Percentiles rank a stretch among this genome's conserved stretches.
phyloP scores from a whole-genome alignment of 1,140 invertebrate species.

The Scylla paramamosain region DNA sequence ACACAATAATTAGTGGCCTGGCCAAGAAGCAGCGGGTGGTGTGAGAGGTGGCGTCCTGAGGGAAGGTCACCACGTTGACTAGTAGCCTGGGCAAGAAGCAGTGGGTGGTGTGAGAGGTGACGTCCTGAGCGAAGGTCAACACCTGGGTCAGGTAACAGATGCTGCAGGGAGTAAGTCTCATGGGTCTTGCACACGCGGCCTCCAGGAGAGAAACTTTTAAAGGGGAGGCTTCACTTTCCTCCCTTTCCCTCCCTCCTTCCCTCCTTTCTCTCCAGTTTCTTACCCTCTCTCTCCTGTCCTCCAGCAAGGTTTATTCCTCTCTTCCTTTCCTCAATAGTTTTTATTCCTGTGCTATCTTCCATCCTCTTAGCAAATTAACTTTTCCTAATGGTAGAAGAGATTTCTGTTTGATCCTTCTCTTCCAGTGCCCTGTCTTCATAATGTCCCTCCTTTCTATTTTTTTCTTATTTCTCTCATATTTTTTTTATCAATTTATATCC shows the following conservation, averaged over 20 bases:
- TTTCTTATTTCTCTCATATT: too few species aligned
- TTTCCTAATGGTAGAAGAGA: not conserved
- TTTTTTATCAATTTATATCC: not conserved
- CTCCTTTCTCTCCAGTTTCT: not conserved
- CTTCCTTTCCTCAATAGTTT: not conserved
- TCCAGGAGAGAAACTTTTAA: not conserved
- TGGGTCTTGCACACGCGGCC: not conserved
- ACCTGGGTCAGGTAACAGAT: not conserved
- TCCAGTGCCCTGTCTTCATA: not conserved
- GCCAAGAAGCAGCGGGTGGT: too few species aligned
- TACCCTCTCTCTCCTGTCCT: not conserved
- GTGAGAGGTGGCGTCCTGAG: too few species aligned
- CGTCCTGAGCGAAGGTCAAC: not conserved
- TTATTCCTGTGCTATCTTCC: not conserved
- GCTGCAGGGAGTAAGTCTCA: not conserved
- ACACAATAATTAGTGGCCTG: too few species aligned
- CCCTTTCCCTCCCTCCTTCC: not conserved
- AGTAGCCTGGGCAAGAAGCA: not conserved
- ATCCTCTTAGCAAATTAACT: slow-evolving; percentile 4
- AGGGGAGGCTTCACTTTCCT: not conserved
- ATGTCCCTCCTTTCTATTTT: too few species aligned
- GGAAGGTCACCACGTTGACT: too few species aligned
- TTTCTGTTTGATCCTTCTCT: not conserved
- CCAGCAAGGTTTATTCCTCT: not conserved
- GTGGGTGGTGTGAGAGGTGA: too few species aligned